Evolutionary conservation across 2,113 vertebrate species (phyloP), one percentile per base, ranked within the genome.

Genomic region (Taurulus bubalis): DNA sequence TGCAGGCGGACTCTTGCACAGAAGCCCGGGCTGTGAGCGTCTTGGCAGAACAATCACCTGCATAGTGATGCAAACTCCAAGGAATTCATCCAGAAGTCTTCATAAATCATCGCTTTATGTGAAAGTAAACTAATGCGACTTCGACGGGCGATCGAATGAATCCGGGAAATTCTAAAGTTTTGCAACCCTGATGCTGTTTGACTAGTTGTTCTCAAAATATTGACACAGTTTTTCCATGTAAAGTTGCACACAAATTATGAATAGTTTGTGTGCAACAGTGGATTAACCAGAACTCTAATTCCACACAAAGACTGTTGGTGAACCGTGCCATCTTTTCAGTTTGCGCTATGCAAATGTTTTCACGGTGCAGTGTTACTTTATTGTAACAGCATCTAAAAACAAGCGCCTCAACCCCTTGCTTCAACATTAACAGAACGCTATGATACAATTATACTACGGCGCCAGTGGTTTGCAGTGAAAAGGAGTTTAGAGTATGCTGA

Each of bases 1-100:
- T 94, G 93, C 93, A 93, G 93, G 94, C 91, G 84, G 86, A 86
- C 86, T 89, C 87, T 90, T 89, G 93, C 77, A 84, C 84, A 92
- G 83, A 79, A 80, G 85, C 77, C 79, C 30, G 49, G 58, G 62
- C 63, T 10, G 32, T 80, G 85, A 83, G 87, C 89, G 83, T 86
- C 77, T 90, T 84, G 85, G 86, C 89, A 87, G 76, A 86, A 82
- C 67, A 74, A 74, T 91, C 77, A 88, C 91, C 91, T 90, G 91
- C 92, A 93, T 92, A 49, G 83, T 87, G 82, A 92, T 62, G 87
- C 74, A 88, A 79, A 87, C 64, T 66, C 73, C 28, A 28, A 90
- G 56, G 90, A 92, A 91, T 92, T 90, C 63, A 79, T 91, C 62
- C 80, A 81, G 40, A 80, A 59, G 73, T 83, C 86, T 85, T 87